Evolutionary conservation across 2,888 invertebrate genomes (phyloP).

Genomic region (Pyrrhia umbra): DNA sequence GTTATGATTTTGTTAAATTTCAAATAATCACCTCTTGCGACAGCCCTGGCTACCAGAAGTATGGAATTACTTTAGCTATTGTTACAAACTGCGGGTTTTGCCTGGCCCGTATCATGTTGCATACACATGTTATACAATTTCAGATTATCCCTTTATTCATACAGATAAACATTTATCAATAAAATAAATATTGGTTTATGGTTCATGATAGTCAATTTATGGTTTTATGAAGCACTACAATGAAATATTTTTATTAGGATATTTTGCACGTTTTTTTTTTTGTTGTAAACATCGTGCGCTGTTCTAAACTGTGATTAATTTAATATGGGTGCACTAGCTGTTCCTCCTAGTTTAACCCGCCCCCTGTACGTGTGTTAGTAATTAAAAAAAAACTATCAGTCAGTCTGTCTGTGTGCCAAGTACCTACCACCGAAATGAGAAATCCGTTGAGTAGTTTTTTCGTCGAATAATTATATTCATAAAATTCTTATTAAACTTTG

Average conservation of each 20-base stretch:
- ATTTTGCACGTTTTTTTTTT: not conserved
- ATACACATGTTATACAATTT: constrained; percentile 21
- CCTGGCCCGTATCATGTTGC: constrained; percentile 26
- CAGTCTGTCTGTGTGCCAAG: no score
- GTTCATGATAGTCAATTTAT: not conserved
- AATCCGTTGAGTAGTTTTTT: no score
- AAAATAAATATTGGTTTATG: not conserved
- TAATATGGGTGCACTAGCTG: no score
- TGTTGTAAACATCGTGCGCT: not conserved
- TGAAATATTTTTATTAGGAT: not conserved
- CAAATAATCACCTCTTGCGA: no score
- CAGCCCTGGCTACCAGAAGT: not conserved
- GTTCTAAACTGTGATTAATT: no score
- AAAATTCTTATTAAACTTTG: no score
- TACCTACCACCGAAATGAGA: no score
- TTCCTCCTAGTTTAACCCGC: no score
- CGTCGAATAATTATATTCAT: no score
- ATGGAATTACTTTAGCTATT: constrained; percentile 4
- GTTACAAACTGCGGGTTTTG: constrained; percentile 1
- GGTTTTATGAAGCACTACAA: not conserved
- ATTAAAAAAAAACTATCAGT: no score
- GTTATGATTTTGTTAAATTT: no score
- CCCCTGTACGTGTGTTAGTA: no score
- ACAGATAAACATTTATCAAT: constrained; percentile 7
- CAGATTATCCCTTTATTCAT: not conserved